A percentile compares a stretch with the other conserved stretches of the same genome.
Conservation (phyloP, 2,113 vertebrate species). For the Isurus oxyrinchus region DNA sequence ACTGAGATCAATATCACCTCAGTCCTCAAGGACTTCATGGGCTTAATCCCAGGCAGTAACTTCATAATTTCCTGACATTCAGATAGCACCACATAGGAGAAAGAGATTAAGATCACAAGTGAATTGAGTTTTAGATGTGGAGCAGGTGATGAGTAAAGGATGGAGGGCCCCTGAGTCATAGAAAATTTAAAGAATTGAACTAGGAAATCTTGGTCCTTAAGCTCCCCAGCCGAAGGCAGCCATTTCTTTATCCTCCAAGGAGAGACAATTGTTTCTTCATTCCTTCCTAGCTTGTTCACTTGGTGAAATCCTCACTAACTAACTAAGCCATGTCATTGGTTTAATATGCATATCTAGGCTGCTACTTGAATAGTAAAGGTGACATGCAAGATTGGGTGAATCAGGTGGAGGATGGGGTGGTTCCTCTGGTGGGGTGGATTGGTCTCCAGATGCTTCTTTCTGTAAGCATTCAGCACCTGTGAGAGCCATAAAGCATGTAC, state of each 20-base stretch:
- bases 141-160: neutral
- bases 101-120: neutral
- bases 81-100: neutral
- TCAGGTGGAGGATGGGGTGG: neutral
- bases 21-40: neutral
- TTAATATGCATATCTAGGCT: neutral
- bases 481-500: neutral
- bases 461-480: neutral
- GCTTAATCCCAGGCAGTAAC: neutral
- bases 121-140: neutral
- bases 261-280: neutral
- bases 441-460: neutral
- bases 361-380: neutral
- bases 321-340: neutral
- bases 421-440: neutral
- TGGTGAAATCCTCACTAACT: neutral
- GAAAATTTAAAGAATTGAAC: neutral
- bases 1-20: neutral
- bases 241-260: neutral
- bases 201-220: neutral
- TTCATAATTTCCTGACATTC: neutral
- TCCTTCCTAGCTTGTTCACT: neutral
- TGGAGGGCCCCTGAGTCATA: neutral
- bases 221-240: neutral
- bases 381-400: neutral